Evolutionary conservation across 2,113 vertebrate genomes (phyloP).

Genomic region (Amia ocellicauda): DNA sequence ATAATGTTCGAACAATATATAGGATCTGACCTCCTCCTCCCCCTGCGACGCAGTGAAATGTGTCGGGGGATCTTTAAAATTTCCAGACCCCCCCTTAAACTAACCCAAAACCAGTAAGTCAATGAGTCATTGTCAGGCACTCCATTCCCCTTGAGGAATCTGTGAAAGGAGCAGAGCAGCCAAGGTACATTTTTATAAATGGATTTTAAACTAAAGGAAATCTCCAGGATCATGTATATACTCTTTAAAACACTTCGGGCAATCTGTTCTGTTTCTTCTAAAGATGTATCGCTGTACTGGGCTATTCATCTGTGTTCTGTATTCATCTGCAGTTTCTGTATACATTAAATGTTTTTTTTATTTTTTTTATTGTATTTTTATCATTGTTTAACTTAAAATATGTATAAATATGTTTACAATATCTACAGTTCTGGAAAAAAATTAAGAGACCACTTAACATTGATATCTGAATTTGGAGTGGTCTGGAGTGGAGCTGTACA

Average conservation of each 20-base stretch:
- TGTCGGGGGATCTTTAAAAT: neutral
- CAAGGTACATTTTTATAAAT: neutral
- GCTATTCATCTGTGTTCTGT: neutral
- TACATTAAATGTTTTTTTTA: neutral
- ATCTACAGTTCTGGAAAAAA: too few relatives aligned
- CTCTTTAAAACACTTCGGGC: neutral
- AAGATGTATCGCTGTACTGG: neutral
- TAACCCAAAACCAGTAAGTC: constrained; percentile 4
- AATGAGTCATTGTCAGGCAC: constrained; percentile 2
- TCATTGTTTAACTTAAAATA: too few relatives aligned
- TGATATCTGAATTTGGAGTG: too few relatives aligned
- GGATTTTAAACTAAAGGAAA: constrained; percentile 1
- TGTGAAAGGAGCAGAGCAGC: neutral
- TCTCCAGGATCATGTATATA: constrained; percentile 4
- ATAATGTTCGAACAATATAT: neutral
- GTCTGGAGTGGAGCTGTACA: too few relatives aligned
- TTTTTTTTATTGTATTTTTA: too few relatives aligned
- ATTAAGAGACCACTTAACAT: too few relatives aligned
- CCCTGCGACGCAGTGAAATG: neutral
- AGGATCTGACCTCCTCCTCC: neutral
- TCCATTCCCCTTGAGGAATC: neutral
- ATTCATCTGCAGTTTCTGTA: neutral
- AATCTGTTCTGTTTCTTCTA: neutral
- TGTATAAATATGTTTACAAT: too few relatives aligned
- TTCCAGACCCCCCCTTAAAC: constrained; percentile 14